These are phyloP conservation scores for Hyposoter didymator DNA, from an alignment of 2,888 invertebrate species.

Conservation along the genomic window DNA sequence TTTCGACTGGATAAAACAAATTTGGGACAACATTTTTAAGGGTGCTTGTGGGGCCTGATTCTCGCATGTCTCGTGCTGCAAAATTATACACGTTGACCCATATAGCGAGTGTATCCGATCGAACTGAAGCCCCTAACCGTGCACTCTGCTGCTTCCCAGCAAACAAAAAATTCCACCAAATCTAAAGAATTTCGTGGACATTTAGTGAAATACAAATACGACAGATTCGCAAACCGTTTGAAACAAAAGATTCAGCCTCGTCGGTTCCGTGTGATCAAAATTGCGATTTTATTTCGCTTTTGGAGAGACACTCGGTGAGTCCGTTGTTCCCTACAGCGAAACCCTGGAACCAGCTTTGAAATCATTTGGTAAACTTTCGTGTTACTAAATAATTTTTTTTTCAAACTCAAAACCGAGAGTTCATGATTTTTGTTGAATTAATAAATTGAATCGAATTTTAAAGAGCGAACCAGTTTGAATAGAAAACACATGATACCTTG, in stretches of 20 bases:
- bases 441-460: not conserved
- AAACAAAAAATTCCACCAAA: not conserved
- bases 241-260: not conserved
- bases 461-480: not conserved
- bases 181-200: not conserved
- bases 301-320: slow-evolving; percentile 11
- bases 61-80: not conserved
- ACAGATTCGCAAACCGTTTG: not conserved
- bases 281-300: not conserved
- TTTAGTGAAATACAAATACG: not conserved
- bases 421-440: not conserved
- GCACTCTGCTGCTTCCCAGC: not conserved
- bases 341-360: slow-evolving; percentile 17
- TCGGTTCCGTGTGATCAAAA: not conserved
- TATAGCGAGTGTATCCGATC: slow-evolving; percentile 45
- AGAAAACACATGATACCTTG: not conserved
- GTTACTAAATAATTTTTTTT: not conserved
- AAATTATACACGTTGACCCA: slow-evolving; percentile 9
- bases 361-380: slow-evolving; percentile 19
- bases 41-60: not conserved
- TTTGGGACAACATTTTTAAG: not conserved
- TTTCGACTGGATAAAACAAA: not conserved
- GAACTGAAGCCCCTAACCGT: slow-evolving; percentile 49
- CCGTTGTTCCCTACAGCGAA: slow-evolving; percentile 3
- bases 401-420: not conserved